Evolutionary conservation across 2,113 vertebrate species (phyloP).

Genomic region (Struthidea cinerea): DNA sequence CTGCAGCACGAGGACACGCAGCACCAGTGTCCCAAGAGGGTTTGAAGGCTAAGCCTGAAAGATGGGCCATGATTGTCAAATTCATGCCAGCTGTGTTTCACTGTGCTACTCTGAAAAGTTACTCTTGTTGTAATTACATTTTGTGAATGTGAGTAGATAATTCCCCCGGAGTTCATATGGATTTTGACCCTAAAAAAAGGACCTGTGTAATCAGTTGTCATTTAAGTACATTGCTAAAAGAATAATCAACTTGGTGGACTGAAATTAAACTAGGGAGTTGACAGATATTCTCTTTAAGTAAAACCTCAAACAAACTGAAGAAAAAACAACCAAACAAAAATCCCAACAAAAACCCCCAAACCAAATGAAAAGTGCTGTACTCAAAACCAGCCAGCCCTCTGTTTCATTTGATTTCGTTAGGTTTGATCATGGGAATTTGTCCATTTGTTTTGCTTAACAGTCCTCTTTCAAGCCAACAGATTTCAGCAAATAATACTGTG

Average conservation of each 20-base stretch:
- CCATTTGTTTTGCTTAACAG: background rate
- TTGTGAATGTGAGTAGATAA: background rate
- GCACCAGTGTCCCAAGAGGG: background rate
- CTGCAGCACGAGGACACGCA: background rate
- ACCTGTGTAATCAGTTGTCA: background rate
- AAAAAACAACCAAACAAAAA: background rate
- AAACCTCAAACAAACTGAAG: fast-evolving
- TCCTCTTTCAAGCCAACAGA: background rate
- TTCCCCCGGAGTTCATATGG: background rate
- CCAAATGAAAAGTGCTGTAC: background rate
- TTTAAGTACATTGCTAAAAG: background rate
- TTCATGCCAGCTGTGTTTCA: background rate
- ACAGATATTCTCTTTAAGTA: background rate
- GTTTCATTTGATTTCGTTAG: background rate
- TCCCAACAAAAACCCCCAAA: fast-evolving
- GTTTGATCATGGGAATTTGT: background rate
- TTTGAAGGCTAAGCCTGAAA: background rate
- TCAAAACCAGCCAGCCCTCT: background rate
- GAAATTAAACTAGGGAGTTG: background rate
- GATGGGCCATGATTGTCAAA: background rate
- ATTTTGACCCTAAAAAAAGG: background rate
- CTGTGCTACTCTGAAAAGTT: background rate
- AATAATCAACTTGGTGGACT: background rate
- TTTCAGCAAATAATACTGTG: background rate
- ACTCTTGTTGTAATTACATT: background rate